Percentiles rank a stretch among this genome's conserved stretches.
Conservation (phyloP, 2,113 vertebrate genomes). For the Astur gentilis region DNA sequence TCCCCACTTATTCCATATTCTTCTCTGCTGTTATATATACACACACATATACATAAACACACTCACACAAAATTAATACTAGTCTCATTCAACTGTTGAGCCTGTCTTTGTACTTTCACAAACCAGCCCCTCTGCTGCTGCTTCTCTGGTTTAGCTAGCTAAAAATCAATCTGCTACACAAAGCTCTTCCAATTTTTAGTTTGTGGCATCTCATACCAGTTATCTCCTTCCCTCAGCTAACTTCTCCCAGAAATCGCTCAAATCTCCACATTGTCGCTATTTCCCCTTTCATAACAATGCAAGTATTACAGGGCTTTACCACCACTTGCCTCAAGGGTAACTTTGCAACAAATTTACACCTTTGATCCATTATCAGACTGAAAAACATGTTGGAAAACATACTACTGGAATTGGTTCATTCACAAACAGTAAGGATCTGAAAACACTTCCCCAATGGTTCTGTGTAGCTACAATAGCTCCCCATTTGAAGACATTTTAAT, state of each 20-base stretch:
- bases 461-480: not conserved
- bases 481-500: not conserved
- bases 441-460: not conserved
- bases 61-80: not conserved
- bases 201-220: not conserved
- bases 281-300: not conserved
- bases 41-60: fast-evolving
- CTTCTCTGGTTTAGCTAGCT: not conserved
- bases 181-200: not conserved
- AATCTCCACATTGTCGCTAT: not conserved
- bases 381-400: not conserved
- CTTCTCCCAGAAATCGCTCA: not conserved
- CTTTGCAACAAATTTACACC: not conserved
- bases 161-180: not conserved
- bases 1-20: not conserved
- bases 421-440: not conserved
- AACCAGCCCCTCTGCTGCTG: not conserved
- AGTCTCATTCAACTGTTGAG: not conserved
- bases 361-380: not conserved
- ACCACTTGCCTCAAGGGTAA: not conserved
- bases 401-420: not conserved
- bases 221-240: not conserved
- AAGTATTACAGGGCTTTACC: not conserved
- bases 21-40: not conserved
- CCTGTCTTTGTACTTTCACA: not conserved